Base-by-base conservation (phyloP, 53 echinoderm and acorn worm genomes). In the Stichopus horrens region DNA sequence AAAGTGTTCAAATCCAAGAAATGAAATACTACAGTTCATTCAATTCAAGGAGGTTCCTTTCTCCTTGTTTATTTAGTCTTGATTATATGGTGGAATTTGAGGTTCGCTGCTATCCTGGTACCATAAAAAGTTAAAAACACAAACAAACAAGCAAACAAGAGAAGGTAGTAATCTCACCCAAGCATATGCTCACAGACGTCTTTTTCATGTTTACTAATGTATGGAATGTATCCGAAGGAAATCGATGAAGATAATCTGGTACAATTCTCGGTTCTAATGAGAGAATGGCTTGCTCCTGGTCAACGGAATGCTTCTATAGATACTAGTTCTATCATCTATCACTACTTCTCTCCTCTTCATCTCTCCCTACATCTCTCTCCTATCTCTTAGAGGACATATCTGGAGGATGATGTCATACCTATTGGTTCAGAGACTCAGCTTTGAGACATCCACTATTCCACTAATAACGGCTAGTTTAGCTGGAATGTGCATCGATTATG, bases 151-250 rank as follows among this genome's bases (percentile, higher is more conserved):
- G 23, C 20, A 75, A 75, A 23, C 13, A 14, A 75, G 19, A 75
- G 21, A 22, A 37, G 19, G 18, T 75, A 75, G 21, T 16, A 9
- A 23, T 76, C 94, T 94, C 89, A 94, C 94, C 94, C 73, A 94
- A 84, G 57, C 87, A 89, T 67, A 94, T 94, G 77, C 89, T 83
- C 37, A 92, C 92, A 60, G 92, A 83, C 76, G 94, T 87, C 83
- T 90, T 89, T 81, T 92, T 92, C 94, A 94, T 94, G 66, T 54
- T 54, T 89, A 54, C 73, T 21, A 37, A 11, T 37, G 13, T 79
- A 53, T 79, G 79, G 79, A 79, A 79, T 79, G 79, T 79, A 63
- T 55, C 16, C 52, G 79, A 79, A 53, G 79, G 79, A 54, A 55
- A 63, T n/a, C 53, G 79, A 53, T 79, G n/a, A 51, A 13, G n/a